Base-by-base conservation (phyloP, 2,888 invertebrate genomes). In the Mechanitis mazaeus region DNA sequence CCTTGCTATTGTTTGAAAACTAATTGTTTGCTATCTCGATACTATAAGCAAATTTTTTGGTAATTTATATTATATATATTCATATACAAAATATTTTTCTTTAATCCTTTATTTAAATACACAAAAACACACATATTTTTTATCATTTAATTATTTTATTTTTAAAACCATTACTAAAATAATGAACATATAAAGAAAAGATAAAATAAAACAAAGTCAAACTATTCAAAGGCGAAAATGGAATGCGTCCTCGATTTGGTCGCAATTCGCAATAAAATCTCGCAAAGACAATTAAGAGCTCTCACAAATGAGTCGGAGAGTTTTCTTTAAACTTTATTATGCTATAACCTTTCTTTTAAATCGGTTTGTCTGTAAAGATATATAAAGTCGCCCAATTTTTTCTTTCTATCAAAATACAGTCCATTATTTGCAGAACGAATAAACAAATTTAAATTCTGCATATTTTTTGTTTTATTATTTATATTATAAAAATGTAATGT, bases 201-300 rank as follows among this genome's bases (percentile, higher is more conserved):
- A 61, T 56, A 55, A n/a, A 33, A 47, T 35, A 54, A 58, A 45
- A 58, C 60, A 65, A 62, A 54, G 60, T 56, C 38, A 55, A 60
- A 61, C 56, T 50, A 53, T 45, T 61, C 54, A 63, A 45, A 56
- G 50, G 56, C 54, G 56, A 62, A 68, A 66, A 68, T 72, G 74
- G 75, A 75, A 77, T 75, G 70, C 70, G 72, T 71, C 72, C 69
- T 70, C 73, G 75, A 80, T 79, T 81, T 73, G 70, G 75, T 50
- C 50, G 31, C 50, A 50, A 50, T 75, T 72, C 75, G 76, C 76
- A 76, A 77, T 80, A 77, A 80, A 80, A 82, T 80, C 81, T 77
- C 75, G 71, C 74, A 64, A 69, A 73, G 75, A 80, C 80, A 81
- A 82, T 84, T 83, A 82, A 75, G 74, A 74, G 70, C 71, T 71